phyloP scores from a whole-genome alignment of 2,797 vertebrate genomes.

The Varecia variegata region DNA sequence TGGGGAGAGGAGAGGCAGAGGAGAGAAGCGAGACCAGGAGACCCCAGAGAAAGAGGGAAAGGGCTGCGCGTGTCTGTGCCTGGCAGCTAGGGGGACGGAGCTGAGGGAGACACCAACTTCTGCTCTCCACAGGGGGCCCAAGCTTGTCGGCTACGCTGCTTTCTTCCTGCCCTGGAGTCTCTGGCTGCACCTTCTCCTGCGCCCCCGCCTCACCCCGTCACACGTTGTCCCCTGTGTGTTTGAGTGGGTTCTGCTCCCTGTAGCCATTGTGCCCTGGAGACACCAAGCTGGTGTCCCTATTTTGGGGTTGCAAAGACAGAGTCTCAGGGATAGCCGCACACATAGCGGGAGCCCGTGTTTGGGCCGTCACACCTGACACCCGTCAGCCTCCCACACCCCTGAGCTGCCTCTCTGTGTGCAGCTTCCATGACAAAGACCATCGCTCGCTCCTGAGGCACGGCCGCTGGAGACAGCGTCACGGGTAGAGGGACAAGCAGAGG shows the following conservation, averaged over 20 bases:
- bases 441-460: neutral
- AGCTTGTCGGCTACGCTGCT: neutral
- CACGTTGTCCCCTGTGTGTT: neutral
- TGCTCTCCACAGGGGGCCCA: neutral
- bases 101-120: neutral
- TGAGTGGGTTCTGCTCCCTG: neutral
- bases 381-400: neutral
- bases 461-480: neutral
- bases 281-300: neutral
- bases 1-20: neutral
- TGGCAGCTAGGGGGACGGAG: neutral
- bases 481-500: neutral
- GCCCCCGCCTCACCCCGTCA: neutral
- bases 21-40: neutral
- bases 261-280: neutral
- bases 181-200: neutral
- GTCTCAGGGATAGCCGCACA: neutral
- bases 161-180: neutral
- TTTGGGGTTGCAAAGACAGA: neutral
- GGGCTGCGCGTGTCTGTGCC: too few species aligned
- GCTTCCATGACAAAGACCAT: neutral
- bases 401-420: neutral
- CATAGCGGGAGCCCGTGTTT: neutral
- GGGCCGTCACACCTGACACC: neutral
- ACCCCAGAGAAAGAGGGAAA: neutral